Conservation (phyloP, 2,113 vertebrate species). For the Lota lota region DNA sequence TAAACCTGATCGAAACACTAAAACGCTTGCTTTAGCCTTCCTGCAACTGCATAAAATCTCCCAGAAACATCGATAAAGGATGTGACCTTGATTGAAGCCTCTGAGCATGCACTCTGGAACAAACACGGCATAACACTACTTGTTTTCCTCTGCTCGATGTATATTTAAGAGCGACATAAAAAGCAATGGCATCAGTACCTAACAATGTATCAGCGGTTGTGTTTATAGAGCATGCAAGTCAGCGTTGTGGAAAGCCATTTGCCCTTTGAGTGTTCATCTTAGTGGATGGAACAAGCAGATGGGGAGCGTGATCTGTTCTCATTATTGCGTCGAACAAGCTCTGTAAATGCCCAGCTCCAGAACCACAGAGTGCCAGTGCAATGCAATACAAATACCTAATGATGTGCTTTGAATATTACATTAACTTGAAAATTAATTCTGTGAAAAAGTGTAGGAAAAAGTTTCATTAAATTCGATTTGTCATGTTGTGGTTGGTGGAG, state of each 20-base stretch:
- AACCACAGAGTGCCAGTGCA: slow-evolving; percentile 27
- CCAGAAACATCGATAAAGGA: too few species aligned
- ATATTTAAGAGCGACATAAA: too few species aligned
- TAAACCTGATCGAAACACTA: too few species aligned
- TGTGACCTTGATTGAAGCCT: too few species aligned
- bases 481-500: slow-evolving; percentile 13
- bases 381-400: slow-evolving; percentile 20
- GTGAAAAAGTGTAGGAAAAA: slow-evolving; percentile 20
- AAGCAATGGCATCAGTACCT: not conserved
- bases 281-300: slow-evolving; percentile 34
- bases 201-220: not conserved
- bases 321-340: slow-evolving; percentile 24
- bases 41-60: too few species aligned
- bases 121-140: too few species aligned
- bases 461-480: slow-evolving; percentile 7
- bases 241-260: slow-evolving; percentile 24
- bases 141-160: too few species aligned
- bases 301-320: slow-evolving; percentile 32
- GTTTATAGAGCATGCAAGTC: slow-evolving; percentile 6
- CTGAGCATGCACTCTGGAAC: too few species aligned
- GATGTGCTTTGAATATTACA: slow-evolving; percentile 14
- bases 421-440: slow-evolving; percentile 28
- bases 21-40: too few species aligned
- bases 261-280: slow-evolving; percentile 10
- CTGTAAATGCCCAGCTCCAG: slow-evolving; percentile 4